These are phyloP conservation scores for Bos javanicus DNA, from an alignment of 2,113 vertebrate species.

Conservation along the genomic window DNA sequence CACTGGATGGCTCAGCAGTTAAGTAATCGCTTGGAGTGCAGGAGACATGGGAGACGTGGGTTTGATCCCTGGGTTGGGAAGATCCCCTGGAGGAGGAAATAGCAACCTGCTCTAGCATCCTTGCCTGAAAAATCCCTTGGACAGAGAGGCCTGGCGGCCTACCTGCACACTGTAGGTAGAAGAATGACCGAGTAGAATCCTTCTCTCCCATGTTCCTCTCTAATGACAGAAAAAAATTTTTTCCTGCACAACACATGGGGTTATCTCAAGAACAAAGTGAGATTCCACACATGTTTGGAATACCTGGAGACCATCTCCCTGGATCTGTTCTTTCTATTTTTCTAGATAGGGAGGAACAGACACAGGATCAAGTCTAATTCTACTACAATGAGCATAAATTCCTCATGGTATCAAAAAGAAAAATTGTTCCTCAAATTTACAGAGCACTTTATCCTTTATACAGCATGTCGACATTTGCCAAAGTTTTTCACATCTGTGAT, in stretches of 20 bases:
- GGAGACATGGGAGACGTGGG: neutral
- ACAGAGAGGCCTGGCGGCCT: neutral
- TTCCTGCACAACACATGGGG: neutral
- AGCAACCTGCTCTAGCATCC: neutral
- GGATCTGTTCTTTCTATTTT: neutral
- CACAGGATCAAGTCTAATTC: neutral
- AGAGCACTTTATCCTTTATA: neutral
- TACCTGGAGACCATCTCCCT: neutral
- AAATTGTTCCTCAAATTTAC: neutral
- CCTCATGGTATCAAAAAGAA: neutral
- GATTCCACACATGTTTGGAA: neutral
- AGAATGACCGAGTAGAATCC: neutral
- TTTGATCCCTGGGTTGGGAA: neutral
- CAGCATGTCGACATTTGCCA: neutral
- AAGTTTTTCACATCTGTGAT: neutral
- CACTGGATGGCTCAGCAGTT: neutral
- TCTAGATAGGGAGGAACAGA: neutral
- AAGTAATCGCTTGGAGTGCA: neutral
- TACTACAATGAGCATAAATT: neutral
- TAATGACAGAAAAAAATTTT: neutral
- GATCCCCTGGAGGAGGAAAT: neutral
- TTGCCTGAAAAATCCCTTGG: neutral
- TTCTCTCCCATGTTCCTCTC: neutral
- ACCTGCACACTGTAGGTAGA: rapidly evolving
- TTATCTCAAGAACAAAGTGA: neutral